Conservation (phyloP, 2,113 vertebrate genomes). For the Nerophis ophidion region DNA sequence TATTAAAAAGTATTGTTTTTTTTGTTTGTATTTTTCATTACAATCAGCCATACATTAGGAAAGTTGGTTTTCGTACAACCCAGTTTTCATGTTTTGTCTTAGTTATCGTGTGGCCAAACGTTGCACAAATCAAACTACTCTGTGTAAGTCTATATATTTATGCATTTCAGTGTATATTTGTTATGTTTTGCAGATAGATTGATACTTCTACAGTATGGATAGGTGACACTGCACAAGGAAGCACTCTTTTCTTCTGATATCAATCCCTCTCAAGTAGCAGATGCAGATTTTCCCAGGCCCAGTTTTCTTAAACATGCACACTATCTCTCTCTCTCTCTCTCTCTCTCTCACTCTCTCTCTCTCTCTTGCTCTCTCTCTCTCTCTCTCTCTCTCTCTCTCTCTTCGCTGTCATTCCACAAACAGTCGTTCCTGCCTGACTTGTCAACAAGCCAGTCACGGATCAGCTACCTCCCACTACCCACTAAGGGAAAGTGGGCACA, state of each 20-base stretch:
- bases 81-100: too few relatives aligned
- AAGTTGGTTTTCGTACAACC: too few relatives aligned
- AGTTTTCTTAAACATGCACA: conserved; percentile 46
- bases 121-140: too few relatives aligned
- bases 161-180: neutral
- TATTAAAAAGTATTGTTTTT: too few relatives aligned
- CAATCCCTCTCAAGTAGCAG: conserved; percentile 71
- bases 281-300: conserved; percentile 81
- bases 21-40: too few relatives aligned
- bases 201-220: neutral
- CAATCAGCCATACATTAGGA: too few relatives aligned
- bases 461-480: conserved; percentile 21
- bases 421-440: conserved; percentile 60
- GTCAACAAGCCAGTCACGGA: conserved; percentile 27
- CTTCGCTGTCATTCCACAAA: conserved; percentile 70
- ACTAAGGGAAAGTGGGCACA: neutral
- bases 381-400: too few relatives aligned
- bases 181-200: neutral
- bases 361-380: too few relatives aligned
- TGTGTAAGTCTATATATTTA: neutral
- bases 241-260: conserved; percentile 50
- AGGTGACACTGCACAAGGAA: neutral
- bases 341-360: conserved; percentile 41
- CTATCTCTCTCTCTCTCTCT: conserved; percentile 11
- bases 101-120: too few relatives aligned